Conservation (phyloP, 2,797 vertebrate genomes). For the Etheostoma nigrum region DNA sequence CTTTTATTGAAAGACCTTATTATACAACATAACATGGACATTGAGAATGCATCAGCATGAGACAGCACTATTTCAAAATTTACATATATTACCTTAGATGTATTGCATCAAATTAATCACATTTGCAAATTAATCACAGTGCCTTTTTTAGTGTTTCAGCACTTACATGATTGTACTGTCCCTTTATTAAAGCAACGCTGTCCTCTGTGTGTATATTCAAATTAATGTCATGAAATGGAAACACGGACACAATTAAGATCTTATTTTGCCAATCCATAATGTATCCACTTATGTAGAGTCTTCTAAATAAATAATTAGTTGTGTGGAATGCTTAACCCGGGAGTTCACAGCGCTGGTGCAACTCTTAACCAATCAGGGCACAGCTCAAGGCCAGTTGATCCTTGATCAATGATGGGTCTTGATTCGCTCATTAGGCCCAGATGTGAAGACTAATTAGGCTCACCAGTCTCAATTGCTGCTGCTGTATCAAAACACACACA, state of each 20-base stretch:
- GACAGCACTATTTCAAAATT: background rate
- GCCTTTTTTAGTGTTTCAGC: background rate
- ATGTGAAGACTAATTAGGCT: constrained; percentile 78
- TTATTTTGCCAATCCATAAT: constrained; percentile 1
- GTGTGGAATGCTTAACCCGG: constrained; percentile 10
- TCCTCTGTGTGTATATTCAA: background rate
- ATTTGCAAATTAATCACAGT: background rate
- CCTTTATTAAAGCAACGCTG: background rate
- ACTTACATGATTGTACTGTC: background rate
- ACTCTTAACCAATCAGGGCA: constrained; percentile 62
- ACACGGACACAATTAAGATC: background rate
- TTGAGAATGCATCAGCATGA: background rate
- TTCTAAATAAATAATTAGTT: constrained; percentile 32
- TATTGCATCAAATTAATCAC: background rate
- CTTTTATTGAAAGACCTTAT: background rate
- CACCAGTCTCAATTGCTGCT: constrained; percentile 70
- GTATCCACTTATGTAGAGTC: background rate
- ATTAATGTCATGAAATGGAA: background rate
- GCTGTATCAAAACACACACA: constrained; percentile 59
- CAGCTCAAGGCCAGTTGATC: constrained; percentile 72
- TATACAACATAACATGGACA: background rate
- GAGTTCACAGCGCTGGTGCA: constrained; percentile 15
- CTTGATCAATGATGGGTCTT: constrained; percentile 77
- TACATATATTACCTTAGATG: background rate
- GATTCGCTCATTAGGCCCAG: constrained; percentile 80